phyloP scores from a whole-genome alignment of 2,113 vertebrate genomes.

The Ophiodon elongatus region DNA sequence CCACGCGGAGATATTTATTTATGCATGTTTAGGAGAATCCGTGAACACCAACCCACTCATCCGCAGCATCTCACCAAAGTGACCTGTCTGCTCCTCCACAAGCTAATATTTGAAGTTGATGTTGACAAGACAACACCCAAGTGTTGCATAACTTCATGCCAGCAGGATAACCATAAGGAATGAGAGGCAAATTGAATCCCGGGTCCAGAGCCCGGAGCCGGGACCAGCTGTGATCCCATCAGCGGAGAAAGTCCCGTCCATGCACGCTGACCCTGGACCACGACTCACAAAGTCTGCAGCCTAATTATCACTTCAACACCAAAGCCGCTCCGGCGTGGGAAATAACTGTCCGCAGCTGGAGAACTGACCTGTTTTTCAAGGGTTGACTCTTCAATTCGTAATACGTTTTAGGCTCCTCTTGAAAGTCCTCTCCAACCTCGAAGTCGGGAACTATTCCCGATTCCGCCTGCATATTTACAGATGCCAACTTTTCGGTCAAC shows the following conservation, averaged over 20 bases:
- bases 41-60: neutral
- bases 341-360: slow-evolving; percentile 73
- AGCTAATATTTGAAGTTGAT: slow-evolving; percentile 81
- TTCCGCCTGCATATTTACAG: slow-evolving; percentile 91
- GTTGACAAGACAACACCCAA: slow-evolving; percentile 84
- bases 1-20: neutral
- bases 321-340: slow-evolving; percentile 63
- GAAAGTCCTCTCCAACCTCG: slow-evolving; percentile 94
- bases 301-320: neutral
- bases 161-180: slow-evolving; percentile 63
- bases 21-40: neutral
- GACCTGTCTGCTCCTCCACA: slow-evolving; percentile 50
- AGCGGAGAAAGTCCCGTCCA: neutral
- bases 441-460: slow-evolving; percentile 97
- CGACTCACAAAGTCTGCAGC: slow-evolving; percentile 9
- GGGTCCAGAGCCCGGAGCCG: slow-evolving; percentile 11
- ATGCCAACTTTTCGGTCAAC: slow-evolving; percentile 67
- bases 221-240: slow-evolving; percentile 29
- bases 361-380: slow-evolving; percentile 92
- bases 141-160: slow-evolving; percentile 80
- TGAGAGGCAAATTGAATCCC: slow-evolving; percentile 48
- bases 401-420: slow-evolving; percentile 96
- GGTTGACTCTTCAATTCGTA: slow-evolving; percentile 98
- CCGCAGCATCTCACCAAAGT: slow-evolving; percentile 36
- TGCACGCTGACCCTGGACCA: slow-evolving; percentile 4